Evolutionary conservation across 2,797 vertebrate species (phyloP), one percentile per base, ranked within the genome.

Genomic region (Poeciliopsis turneri): DNA sequence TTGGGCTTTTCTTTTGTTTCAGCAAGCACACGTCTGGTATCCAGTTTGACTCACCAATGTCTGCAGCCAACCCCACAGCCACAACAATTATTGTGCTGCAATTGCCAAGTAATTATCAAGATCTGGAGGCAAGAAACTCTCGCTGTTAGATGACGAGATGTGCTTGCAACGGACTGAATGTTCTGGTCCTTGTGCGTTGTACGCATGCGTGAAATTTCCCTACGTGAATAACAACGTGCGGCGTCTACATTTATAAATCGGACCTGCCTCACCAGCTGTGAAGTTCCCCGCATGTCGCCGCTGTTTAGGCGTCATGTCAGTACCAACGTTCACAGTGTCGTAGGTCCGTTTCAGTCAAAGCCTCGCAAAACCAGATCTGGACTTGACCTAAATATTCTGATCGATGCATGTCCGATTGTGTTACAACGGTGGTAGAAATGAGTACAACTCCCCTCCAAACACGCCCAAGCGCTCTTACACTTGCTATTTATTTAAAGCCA

Each of bases 391-490:
- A 51, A 23, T 9, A 36, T 10, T 66, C 61, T 20, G 61, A 66
- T 66, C 4, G 33, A 20, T 66, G 15, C 33, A 39, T 25, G 18
- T 66, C 18, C 20, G 9, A 23, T 39, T 66, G 2, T 64, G 59
- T 18, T 9, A 20, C n/a, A 72, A 72, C 7, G 72, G 75, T 20
- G 75, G 39, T 70, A 82, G 16, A 15, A 73, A 20, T 7, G 6
- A 45, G n/a, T 82, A 80, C 57, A 57, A 80, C 76, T 66, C 30
- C 4, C 9, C n/a, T 45, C 28, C 7, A 55, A 82, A 84, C 66
- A 81, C 79, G 57, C 61, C 49, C 70, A 10, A 71, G 51, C 45
- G 16, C 36, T 36, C 53, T 55, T 70, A 66, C 5, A 16, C 33
- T 49, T 23, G 30, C 49, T 75, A 10, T 75, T 80, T 41, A 74